Evolutionary conservation across 37 sponge, comb jelly and placozoan species (phyloP).

Genomic region (Ephydatia muelleri): DNA sequence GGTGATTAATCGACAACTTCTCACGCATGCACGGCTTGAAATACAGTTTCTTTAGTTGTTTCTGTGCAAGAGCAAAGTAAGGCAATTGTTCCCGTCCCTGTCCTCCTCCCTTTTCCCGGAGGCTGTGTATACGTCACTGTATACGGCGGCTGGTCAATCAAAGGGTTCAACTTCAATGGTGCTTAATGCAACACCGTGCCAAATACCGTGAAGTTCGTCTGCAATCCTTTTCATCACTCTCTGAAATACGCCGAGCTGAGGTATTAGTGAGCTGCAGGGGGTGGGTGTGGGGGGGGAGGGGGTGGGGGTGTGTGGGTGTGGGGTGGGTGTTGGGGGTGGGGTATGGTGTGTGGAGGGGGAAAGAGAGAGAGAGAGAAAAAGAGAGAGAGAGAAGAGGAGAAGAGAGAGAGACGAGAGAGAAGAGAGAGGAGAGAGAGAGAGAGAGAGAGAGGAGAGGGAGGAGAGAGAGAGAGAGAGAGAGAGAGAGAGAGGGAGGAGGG

Average conservation of each 20-base stretch:
- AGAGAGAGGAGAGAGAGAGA: too few relatives aligned
- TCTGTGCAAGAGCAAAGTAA: conserved; percentile 45
- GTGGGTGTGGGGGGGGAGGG: conserved; percentile 60
- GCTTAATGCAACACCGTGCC: not conserved
- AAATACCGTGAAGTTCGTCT: conserved; percentile 63
- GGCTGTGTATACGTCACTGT: conserved; percentile 43
- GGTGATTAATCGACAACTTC: not conserved
- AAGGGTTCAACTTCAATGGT: too few relatives aligned
- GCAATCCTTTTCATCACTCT: conserved; percentile 55
- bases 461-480: too few relatives aligned
- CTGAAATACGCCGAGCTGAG: conserved; percentile 77
- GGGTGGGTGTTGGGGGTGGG: too few relatives aligned
- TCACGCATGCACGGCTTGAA: not conserved
- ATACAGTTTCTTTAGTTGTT: conserved; percentile 37
- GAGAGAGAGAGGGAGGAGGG: not conserved
- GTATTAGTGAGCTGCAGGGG: conserved; percentile 57
- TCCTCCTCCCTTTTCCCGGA: not conserved
- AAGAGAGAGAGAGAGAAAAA: not conserved
- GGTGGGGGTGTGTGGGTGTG: too few relatives aligned
- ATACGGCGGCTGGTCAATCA: conserved; percentile 48
- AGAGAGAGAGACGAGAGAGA: not conserved
- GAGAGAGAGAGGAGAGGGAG: too few relatives aligned
- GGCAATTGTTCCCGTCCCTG: conserved; percentile 29
- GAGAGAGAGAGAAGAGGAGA: not conserved
- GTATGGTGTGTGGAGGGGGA: not conserved